Conservation (phyloP, 2,888 invertebrate genomes). For the Athalia cordata region DNA sequence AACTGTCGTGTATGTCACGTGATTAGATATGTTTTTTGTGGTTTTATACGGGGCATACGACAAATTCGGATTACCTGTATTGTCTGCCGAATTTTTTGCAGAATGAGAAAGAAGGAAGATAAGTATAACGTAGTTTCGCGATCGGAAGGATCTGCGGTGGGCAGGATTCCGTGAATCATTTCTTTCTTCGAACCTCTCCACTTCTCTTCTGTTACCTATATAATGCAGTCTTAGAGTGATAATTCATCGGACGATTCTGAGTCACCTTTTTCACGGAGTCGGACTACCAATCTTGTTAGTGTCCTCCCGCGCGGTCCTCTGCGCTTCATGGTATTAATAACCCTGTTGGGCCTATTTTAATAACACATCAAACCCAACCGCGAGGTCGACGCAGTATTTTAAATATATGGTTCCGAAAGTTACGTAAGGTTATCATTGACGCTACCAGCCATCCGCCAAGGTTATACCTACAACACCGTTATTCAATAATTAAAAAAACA, state of each 20-base stretch:
- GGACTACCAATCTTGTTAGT: not conserved
- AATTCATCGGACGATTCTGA: not conserved
- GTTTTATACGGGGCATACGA: not conserved
- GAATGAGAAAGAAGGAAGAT: too few relatives aligned
- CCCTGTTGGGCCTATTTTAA: slow-evolving; percentile 52
- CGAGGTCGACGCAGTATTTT: slow-evolving; percentile 46
- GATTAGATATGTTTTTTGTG: not conserved
- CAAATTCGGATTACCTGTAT: too few relatives aligned
- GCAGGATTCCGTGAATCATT: too few relatives aligned
- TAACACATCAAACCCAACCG: slow-evolving; percentile 50
- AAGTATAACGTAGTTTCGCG: too few relatives aligned
- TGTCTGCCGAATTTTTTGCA: too few relatives aligned
- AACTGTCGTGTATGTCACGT: slow-evolving; percentile 6
- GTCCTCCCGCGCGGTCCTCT: not conserved
- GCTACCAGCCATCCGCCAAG: slow-evolving; percentile 43
- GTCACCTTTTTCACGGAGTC: not conserved
- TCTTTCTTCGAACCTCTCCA: too few relatives aligned
- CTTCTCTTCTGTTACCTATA: too few relatives aligned
- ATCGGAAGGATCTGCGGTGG: too few relatives aligned
- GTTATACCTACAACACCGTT: not conserved
- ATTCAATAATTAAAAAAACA: too few relatives aligned
- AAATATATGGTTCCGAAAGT: slow-evolving; percentile 37
- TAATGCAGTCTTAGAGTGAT: not conserved
- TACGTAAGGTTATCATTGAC: slow-evolving; percentile 49
- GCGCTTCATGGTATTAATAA: slow-evolving; percentile 51